A percentile compares a stretch with the other conserved stretches of the same genome.
Conservation (phyloP, 2,888 invertebrate species). For the Carabus problematicus region DNA sequence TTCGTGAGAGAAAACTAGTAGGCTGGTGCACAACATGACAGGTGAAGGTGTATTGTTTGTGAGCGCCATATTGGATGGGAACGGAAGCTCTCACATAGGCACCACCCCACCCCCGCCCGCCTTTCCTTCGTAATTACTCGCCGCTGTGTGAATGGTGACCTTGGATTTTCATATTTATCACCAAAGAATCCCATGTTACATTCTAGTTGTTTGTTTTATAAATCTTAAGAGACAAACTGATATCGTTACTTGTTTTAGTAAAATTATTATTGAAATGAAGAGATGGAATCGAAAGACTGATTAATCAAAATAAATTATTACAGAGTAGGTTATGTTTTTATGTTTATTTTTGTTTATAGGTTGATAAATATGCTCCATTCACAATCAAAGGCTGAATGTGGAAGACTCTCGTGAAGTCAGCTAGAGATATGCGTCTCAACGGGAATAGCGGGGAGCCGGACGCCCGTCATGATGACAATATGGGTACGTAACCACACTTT, state of each 20-base stretch:
- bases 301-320: background rate
- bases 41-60: slow-evolving; percentile 7
- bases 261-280: too few species aligned
- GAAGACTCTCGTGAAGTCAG: slow-evolving; percentile 5
- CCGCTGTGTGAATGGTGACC: background rate
- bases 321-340: background rate
- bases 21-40: background rate
- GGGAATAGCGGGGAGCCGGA: slow-evolving; percentile 17
- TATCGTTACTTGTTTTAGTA: too few species aligned
- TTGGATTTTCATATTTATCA: slow-evolving; percentile 10
- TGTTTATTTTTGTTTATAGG: slow-evolving; percentile 2
- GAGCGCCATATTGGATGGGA: slow-evolving; percentile 3
- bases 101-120: background rate
- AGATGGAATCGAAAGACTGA: too few species aligned
- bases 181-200: background rate
- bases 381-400: slow-evolving; percentile 2
- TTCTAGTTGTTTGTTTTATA: too few species aligned
- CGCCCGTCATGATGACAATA: slow-evolving; percentile 25
- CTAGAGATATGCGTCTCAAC: slow-evolving; percentile 32
- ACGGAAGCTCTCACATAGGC: slow-evolving; percentile 22
- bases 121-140: too few species aligned
- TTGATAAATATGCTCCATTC: background rate
- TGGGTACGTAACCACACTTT: slow-evolving; percentile 21
- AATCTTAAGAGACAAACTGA: too few species aligned
- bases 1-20: too few species aligned